These are phyloP conservation scores for Temnothorax longispinosus DNA, from an alignment of 1,140 invertebrate species.

Conservation along the genomic window DNA sequence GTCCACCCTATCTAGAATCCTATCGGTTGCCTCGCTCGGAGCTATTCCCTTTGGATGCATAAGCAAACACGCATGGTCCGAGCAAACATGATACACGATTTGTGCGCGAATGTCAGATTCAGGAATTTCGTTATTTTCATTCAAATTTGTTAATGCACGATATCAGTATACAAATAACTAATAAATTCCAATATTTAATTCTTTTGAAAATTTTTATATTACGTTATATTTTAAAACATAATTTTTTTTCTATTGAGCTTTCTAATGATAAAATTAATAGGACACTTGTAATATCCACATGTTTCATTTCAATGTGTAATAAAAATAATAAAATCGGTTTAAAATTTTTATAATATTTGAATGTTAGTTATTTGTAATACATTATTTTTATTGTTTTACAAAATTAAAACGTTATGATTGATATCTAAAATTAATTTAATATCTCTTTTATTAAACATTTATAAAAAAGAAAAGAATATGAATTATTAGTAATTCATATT, in stretches of 20 bases:
- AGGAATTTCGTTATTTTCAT: background rate
- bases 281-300: background rate
- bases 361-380: background rate
- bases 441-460: background rate
- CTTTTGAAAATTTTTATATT: background rate
- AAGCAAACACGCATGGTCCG: constrained; percentile 15
- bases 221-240: background rate
- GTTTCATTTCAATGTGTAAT: background rate
- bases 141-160: constrained; percentile 11
- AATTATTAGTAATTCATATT: background rate
- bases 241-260: background rate
- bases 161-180: background rate
- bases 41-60: constrained; percentile 41
- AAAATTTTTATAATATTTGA: constrained; percentile 1
- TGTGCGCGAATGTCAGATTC: constrained; percentile 11
- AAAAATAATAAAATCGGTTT: background rate
- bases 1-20: background rate
- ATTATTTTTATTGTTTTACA: constrained; percentile 5
- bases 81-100: constrained; percentile 7
- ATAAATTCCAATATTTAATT: background rate
- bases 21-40: background rate
- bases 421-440: background rate
- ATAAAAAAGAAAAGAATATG: background rate
- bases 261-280: background rate
- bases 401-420: background rate